Conservation (phyloP, 2,113 vertebrate species). For the Patagioenas fasciata region DNA sequence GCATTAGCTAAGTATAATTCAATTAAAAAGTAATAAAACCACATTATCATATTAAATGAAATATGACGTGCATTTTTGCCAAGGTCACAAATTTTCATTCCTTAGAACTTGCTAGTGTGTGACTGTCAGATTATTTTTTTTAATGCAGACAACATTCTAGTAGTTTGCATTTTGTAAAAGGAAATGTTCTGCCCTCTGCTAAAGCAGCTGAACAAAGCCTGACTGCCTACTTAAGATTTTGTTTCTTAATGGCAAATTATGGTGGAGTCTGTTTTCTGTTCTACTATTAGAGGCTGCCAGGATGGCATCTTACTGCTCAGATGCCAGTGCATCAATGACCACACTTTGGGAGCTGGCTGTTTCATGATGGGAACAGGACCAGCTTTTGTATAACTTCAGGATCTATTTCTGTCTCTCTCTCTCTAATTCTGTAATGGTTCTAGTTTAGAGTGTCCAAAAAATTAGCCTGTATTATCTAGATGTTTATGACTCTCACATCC, state of each 20-base stretch:
- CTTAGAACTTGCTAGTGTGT: not conserved
- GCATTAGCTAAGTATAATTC: slow-evolving; percentile 44
- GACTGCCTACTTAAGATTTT: not conserved
- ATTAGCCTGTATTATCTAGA: not conserved
- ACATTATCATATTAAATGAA: slow-evolving; percentile 55
- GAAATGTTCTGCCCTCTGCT: not conserved
- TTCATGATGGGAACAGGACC: not conserved
- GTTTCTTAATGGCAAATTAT: not conserved
- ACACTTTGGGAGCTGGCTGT: not conserved
- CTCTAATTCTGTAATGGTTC: not conserved
- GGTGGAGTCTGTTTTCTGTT: not conserved
- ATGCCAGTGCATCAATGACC: not conserved
- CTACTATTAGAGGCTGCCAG: not conserved
- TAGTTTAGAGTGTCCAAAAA: not conserved
- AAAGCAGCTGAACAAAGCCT: not conserved
- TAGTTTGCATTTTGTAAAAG: not conserved
- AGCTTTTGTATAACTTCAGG: not conserved
- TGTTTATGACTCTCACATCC: not conserved
- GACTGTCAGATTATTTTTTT: not conserved
- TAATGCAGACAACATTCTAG: not conserved
- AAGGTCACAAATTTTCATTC: not conserved
- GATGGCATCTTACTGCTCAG: not conserved
- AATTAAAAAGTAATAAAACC: slow-evolving; percentile 62
- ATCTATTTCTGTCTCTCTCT: not conserved
- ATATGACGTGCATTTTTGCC: slow-evolving; percentile 38